These are phyloP conservation scores for Muschampia plurimacula DNA, from an alignment of 2,888 invertebrate genomes.

Conservation along the genomic window DNA sequence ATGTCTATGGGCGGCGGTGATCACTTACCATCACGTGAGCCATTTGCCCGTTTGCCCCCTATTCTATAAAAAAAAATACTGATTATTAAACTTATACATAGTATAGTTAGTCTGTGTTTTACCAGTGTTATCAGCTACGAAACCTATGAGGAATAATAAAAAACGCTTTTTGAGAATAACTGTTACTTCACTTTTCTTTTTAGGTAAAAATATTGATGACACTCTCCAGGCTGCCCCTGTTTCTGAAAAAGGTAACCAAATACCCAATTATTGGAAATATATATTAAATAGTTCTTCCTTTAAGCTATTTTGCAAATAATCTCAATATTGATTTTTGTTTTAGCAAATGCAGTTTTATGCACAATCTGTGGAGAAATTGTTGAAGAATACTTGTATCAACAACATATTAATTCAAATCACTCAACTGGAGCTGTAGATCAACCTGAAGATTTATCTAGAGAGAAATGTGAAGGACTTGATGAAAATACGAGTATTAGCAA, in stretches of 20 bases:
- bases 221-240: background rate
- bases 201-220: slow-evolving; percentile 7
- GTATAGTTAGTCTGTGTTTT: no score
- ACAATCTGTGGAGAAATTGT: slow-evolving; percentile 44
- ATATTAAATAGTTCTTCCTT: no score
- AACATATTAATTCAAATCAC: slow-evolving; percentile 40
- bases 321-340: slow-evolving; percentile 26
- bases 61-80: no score
- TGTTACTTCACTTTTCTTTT: background rate
- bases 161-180: background rate
- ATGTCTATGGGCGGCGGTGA: no score
- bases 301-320: background rate
- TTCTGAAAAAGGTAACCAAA: background rate
- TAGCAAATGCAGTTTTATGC: slow-evolving; percentile 45
- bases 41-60: no score
- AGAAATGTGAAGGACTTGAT: slow-evolving; percentile 16
- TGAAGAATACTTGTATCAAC: slow-evolving; percentile 31
- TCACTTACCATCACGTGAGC: no score
- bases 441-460: slow-evolving; percentile 30
- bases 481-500: slow-evolving; percentile 41
- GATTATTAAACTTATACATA: no score
- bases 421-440: slow-evolving; percentile 11
- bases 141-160: no score
- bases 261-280: background rate
- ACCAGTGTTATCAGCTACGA: no score